Evolutionary conservation across 1,140 invertebrate genomes (phyloP).

Genomic region (Drosophila sulfurigaster): DNA sequence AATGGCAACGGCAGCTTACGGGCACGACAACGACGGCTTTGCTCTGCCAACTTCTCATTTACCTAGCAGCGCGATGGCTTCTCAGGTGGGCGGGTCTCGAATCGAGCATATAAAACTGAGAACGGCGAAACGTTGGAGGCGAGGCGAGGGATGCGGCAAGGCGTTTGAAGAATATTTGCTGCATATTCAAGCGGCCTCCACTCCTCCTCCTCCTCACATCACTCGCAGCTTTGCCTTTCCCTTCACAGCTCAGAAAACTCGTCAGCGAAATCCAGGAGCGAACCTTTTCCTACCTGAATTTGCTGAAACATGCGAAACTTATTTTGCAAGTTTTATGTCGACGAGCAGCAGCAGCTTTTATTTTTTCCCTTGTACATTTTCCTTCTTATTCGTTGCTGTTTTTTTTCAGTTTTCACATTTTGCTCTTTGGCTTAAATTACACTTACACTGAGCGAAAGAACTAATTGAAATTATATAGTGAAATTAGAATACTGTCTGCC

Average conservation of each 20-base stretch:
- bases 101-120: constrained; percentile 69
- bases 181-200: constrained; percentile 69
- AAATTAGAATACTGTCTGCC: not conserved
- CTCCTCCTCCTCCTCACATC: not conserved
- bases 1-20: constrained; percentile 56
- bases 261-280: constrained; percentile 58
- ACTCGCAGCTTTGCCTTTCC: not conserved
- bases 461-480: too few species aligned
- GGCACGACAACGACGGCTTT: constrained; percentile 9
- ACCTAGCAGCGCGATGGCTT: constrained; percentile 53
- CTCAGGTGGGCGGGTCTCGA: constrained; percentile 59
- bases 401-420: constrained; percentile 78
- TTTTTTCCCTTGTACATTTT: constrained; percentile 69
- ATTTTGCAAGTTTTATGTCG: constrained; percentile 82
- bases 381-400: constrained; percentile 19
- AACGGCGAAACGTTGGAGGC: constrained; percentile 15
- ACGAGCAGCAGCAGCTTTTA: constrained; percentile 71
- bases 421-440: constrained; percentile 72
- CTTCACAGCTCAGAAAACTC: constrained; percentile 15
- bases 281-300: constrained; percentile 64
- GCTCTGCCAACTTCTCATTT: constrained; percentile 65
- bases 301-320: constrained; percentile 81
- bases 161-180: constrained; percentile 80
- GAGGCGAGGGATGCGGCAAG: constrained; percentile 24
- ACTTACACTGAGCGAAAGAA: constrained; percentile 54